Evolutionary conservation across 2,797 vertebrate species (phyloP).

Genomic region (Liparis tanakae): DNA sequence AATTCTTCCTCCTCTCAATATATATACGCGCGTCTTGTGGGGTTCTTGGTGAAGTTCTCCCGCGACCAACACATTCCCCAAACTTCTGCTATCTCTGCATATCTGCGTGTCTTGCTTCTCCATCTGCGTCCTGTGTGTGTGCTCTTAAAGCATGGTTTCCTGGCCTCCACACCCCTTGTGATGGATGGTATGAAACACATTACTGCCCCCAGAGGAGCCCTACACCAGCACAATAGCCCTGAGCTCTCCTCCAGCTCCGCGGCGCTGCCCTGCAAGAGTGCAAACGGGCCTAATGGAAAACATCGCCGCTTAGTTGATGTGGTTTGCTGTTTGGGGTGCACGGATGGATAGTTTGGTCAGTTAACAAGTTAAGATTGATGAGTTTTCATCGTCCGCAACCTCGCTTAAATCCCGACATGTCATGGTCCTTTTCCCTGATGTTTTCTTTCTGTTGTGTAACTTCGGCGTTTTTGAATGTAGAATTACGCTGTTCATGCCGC

Average conservation of each 20-base stretch:
- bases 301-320: slow-evolving; percentile 32
- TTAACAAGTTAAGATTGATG: slow-evolving; percentile 10
- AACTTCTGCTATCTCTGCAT: slow-evolving; percentile 61
- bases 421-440: neutral
- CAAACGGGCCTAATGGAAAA: slow-evolving; percentile 67
- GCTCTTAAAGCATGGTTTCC: slow-evolving; percentile 78
- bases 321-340: slow-evolving; percentile 18
- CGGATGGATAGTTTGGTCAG: neutral
- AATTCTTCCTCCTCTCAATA: neutral
- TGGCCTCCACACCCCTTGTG: slow-evolving; percentile 74
- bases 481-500: neutral
- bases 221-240: slow-evolving; percentile 76
- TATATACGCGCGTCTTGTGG: neutral
- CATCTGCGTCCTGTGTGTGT: slow-evolving; percentile 81
- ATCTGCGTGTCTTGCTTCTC: slow-evolving; percentile 69
- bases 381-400: neutral
- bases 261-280: slow-evolving; percentile 33
- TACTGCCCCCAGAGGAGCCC: slow-evolving; percentile 80
- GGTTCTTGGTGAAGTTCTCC: slow-evolving; percentile 23
- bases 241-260: slow-evolving; percentile 77
- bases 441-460: neutral
- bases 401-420: neutral
- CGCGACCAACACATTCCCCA: slow-evolving; percentile 51
- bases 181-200: slow-evolving; percentile 79
- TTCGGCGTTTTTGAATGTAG: neutral